Conservation (phyloP, 1,140 invertebrate species). For the Bemisia tabaci region DNA sequence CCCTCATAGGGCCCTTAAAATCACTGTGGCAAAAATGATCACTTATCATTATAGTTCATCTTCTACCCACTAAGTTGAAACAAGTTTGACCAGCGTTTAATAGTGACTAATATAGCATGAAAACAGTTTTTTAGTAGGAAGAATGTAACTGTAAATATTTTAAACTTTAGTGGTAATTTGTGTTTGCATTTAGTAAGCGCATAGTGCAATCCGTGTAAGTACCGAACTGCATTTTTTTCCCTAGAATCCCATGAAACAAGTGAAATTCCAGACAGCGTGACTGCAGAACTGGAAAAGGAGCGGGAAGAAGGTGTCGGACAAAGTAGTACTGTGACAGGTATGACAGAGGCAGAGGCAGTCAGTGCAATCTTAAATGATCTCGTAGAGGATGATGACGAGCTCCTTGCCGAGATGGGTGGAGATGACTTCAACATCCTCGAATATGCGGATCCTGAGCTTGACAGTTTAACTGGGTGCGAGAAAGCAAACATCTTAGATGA, state of each 20-base stretch:
- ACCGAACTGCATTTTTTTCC: no score
- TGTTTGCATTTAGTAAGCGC: no score
- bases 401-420: constrained; percentile 77
- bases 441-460: constrained; percentile 89
- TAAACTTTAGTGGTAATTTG: no score
- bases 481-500: constrained; percentile 64
- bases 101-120: no score
- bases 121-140: no score
- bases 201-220: no score
- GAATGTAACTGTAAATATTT: no score
- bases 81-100: no score
- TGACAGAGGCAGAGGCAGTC: constrained; percentile 56
- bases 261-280: constrained; percentile 66
- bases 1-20: no score
- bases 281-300: constrained; percentile 59
- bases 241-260: constrained; percentile 25
- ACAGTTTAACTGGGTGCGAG: constrained; percentile 54
- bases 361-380: constrained; percentile 64
- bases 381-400: constrained; percentile 74
- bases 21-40: no score
- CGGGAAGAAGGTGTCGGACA: constrained; percentile 44
- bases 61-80: no score
- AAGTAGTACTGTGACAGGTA: constrained; percentile 29
- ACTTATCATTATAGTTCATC: no score
- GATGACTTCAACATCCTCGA: constrained; percentile 93